Conservation (phyloP, 2,888 invertebrate genomes). For the Drosophila quinaria region DNA sequence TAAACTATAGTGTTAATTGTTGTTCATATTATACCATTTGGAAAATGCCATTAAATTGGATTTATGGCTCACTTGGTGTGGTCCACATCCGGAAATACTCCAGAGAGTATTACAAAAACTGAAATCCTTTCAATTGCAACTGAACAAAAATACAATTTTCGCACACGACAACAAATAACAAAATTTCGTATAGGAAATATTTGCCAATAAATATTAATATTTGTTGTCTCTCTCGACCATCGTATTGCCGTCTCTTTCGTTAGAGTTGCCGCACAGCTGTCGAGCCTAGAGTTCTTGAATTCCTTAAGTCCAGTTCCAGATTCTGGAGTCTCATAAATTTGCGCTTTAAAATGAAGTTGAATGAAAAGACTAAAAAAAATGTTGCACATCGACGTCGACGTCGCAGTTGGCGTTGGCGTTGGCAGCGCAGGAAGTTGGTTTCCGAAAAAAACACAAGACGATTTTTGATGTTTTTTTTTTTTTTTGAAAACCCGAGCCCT, state of each 20-base stretch:
- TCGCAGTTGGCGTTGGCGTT: slow-evolving; percentile 17
- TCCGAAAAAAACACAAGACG: background rate
- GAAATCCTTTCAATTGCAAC: slow-evolving; percentile 8
- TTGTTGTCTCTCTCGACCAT: background rate
- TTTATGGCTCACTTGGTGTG: slow-evolving; percentile 19
- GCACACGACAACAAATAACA: slow-evolving; percentile 1
- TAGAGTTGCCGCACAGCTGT: slow-evolving; percentile 53
- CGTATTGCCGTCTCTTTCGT: background rate
- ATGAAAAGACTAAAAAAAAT: slow-evolving; percentile 14
- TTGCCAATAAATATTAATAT: slow-evolving; percentile 6
- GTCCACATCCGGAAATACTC: slow-evolving; percentile 24
- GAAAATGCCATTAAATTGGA: background rate
- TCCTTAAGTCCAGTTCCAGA: slow-evolving; percentile 9
- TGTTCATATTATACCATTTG: background rate
- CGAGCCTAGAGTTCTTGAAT: slow-evolving; percentile 7
- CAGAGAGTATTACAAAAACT: slow-evolving; percentile 7
- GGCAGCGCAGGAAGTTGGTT: slow-evolving; percentile 33
- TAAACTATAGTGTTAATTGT: background rate
- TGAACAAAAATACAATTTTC: slow-evolving; percentile 1
- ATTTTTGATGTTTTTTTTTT: background rate
- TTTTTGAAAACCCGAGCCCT: slow-evolving; percentile 42
- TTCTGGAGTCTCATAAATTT: slow-evolving; percentile 64
- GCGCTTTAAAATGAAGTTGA: slow-evolving; percentile 23
- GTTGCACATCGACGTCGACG: slow-evolving; percentile 5
- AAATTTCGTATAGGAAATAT: background rate